Base-by-base conservation (phyloP, 1,140 invertebrate genomes). In the Bilobella aurantiaca region DNA sequence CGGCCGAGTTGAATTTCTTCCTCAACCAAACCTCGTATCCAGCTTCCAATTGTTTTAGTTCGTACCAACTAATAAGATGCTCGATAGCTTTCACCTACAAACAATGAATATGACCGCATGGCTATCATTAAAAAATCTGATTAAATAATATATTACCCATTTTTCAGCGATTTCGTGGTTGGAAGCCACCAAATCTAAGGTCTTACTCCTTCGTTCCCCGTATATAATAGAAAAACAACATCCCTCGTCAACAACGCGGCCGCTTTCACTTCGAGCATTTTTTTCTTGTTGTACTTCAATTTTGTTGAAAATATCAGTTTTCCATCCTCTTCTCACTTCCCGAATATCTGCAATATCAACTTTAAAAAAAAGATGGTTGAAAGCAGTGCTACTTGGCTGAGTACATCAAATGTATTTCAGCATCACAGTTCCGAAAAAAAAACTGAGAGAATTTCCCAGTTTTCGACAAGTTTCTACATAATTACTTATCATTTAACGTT, bases 221-320 rank as follows among this genome's bases (percentile, higher is more conserved):
- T 78, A 74, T 8, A 82, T 75, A 3, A 83, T 68, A 3, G 80
- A 80, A 69, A 82, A 80, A 70, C 79, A 82, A 61, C 70, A 70
- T 31, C 69, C 73, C 74, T 81, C 79, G 66, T 79, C 75, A 12
- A 61, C 30, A 30, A 18, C 18, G 3, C 28, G 18, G 16, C 29
- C 3, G 3, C 5, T 2, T 14, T 23, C 42, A 25, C 8, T 27
- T 23, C 32, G 37, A 21, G 58, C 69, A 28, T 69, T 47, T 64
- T 74, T 72, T 47, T 75, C 73, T 12, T 71, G 68, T 53, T 74
- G 65, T 0, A 63, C 63, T 32, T 67, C 75, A 23, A 79, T 71
- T 65, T 74, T 74, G 66, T 81, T 80, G 69, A 81, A 81, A 3
- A 73, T 76, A 68, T 81, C 80, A 5, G 80, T 79, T 37, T 77